Conservation (phyloP, 1,140 invertebrate genomes). For the Euglossa dilemma region DNA sequence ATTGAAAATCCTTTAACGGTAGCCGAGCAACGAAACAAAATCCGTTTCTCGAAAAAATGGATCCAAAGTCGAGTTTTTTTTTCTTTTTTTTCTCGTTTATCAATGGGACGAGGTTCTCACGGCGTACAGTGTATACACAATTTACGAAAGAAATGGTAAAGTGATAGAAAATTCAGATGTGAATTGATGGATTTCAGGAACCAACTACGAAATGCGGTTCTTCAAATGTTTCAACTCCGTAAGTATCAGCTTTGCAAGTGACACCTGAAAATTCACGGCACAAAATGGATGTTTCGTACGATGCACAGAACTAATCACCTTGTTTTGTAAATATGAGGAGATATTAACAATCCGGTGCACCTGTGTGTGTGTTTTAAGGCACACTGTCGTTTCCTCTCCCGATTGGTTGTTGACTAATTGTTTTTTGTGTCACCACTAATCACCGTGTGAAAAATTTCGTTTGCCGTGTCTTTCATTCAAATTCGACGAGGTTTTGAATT, state of each 20-base stretch:
- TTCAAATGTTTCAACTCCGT: slow-evolving; percentile 63
- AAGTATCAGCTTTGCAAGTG: slow-evolving; percentile 47
- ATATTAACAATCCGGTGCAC: background rate
- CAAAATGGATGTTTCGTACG: slow-evolving; percentile 40
- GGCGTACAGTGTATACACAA: background rate
- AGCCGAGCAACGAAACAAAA: background rate
- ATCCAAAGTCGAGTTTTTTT: background rate
- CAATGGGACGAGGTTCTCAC: background rate
- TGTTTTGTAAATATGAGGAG: background rate
- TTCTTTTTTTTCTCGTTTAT: background rate
- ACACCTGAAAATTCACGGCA: slow-evolving; percentile 36
- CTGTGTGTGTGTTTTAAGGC: background rate
- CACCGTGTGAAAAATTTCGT: too few relatives aligned
- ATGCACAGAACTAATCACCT: slow-evolving; percentile 41
- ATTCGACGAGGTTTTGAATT: too few relatives aligned
- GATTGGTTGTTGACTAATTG: background rate
- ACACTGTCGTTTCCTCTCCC: too few relatives aligned
- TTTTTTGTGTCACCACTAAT: background rate
- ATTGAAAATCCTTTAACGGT: background rate
- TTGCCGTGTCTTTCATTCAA: too few relatives aligned
- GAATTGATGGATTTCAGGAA: slow-evolving; percentile 64
- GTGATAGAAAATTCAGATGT: slow-evolving; percentile 45
- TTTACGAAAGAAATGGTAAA: too few relatives aligned
- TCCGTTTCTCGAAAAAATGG: background rate
- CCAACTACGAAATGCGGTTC: slow-evolving; percentile 58